Base-by-base conservation (phyloP, 1,140 invertebrate species). In the Vanessa tameamea region DNA sequence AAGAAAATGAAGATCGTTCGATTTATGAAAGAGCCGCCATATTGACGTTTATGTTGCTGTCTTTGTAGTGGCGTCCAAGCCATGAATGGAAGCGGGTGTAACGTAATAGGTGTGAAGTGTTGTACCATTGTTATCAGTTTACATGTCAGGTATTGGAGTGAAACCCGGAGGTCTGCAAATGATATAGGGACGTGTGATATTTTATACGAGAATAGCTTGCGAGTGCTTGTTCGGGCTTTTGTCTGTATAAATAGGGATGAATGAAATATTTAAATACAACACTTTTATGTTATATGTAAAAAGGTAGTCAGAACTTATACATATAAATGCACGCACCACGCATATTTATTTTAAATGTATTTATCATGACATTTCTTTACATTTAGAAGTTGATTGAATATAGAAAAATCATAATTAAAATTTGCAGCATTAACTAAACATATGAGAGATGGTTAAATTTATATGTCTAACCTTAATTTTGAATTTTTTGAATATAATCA, bases 31-130 rank as follows among this genome's bases (percentile, higher is more conserved):
- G 83, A 79, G 77, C 86, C 85, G 86, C 82, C 84, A 79, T 85
- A 83, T 84, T 90, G 88, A 92, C 87, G 80, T 91, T 90, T 90
- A 90, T 87, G 88, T 85, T 83, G 79, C 78, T 73, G 75, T 79
- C 80, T 81, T 90, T 90, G 85, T 89, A 86, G 81, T 87, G 89
- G 89, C 90, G 89, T 91, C 81, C 89, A 70, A 77, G 72, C 50
- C 48, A 77, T 89, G 87, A 92, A 90, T 89, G 88, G 86, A 82
- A 79, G 79, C 82, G 79, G 84, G 82, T 86, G 86, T 85, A 84
- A 81, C 81, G 83, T 90, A 90, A 92, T 92, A 90, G 86, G 88
- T 92, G 90, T 92, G 90, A 92, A 92, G 88, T 90, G 88, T 89
- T 76, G 57, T 64, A 48, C 80, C 66, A 83, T 91, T 91, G 87